Base-by-base conservation (phyloP, 2,888 invertebrate genomes). In the Halictus quadricinctus region DNA sequence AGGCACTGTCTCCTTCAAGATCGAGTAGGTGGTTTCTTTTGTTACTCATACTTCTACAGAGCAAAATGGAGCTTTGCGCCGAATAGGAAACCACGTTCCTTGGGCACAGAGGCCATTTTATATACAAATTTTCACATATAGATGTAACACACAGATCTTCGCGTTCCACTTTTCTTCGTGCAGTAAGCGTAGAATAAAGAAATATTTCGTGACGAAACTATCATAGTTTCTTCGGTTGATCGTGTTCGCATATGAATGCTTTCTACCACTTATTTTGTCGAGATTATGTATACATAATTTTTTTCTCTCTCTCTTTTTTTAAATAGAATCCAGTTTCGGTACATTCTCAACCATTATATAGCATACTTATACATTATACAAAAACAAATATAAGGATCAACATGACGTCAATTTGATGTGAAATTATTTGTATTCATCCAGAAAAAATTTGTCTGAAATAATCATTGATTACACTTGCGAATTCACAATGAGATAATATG, bases 1-100 rank as follows among this genome's bases (percentile, higher is more conserved):
- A 91, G 91, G 91, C 91, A 90, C 90, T 91, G 90, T 90, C 85
- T 85, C 85, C 89, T 88, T 87, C 84, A 84, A 81, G 75, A 86
- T 83, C 83, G 77, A 88, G 76, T 84, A 80, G 76, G 64, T 87
- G 85, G 58, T 75, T 77, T 69, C 36, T 69, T 70, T 81, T 64
- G 64, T 72, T 29, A 84, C 78, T 77, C 80, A 76, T 81, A 83
- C 75, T 80, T 83, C 81, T 88, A 80, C 72, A 80, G 29, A 80
- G 76, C 70, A 81, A 81, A 87, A 82, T 76, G 81, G 76, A 75
- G 48, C 83, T 89, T 86, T 79, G 79, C 54, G 88, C 85, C 84
- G 79, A 81, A 72, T 48, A 83, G 76, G 76, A 81, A 85, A 79
- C 29, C 72, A 69, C 46, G 70, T 84, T 79, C 77, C 81, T 73